These are phyloP conservation scores for Eupithecia pulchellata DNA, from an alignment of 2,888 invertebrate species.

Conservation along the genomic window DNA sequence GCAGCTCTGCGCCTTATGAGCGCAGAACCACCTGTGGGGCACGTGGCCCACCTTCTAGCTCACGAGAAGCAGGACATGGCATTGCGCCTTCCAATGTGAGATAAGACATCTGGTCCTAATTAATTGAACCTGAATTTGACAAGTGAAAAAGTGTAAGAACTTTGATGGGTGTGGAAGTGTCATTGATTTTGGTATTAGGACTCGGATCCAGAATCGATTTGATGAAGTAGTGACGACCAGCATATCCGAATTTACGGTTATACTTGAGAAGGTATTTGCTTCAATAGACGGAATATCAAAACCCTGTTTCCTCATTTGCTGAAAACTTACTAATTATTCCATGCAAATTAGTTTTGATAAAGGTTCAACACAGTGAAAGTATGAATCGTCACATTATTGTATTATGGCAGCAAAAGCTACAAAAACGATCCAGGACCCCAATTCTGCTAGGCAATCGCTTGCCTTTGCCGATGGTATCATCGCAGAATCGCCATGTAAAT, in stretches of 20 bases:
- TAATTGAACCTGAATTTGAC: slow-evolving; percentile 21
- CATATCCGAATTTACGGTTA: not conserved
- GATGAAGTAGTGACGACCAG: not conserved
- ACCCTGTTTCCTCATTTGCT: not conserved
- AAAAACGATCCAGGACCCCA: not conserved
- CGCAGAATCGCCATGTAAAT: no score
- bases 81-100: not conserved
- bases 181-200: slow-evolving; percentile 22
- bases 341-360: not conserved
- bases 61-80: slow-evolving; percentile 16
- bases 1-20: slow-evolving; percentile 76
- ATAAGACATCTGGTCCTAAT: slow-evolving; percentile 24
- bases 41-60: slow-evolving; percentile 32
- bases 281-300: not conserved
- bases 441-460: not conserved
- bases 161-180: slow-evolving; percentile 40
- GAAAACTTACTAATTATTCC: not conserved
- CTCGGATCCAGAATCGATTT: not conserved
- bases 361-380: not conserved
- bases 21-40: slow-evolving; percentile 49
- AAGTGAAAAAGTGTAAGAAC: slow-evolving; percentile 36
- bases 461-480: not conserved
- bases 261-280: not conserved
- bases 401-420: not conserved
- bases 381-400: not conserved